Evolutionary conservation across 2,113 vertebrate species (phyloP).

Genomic region (Nothobranchius furzeri): DNA sequence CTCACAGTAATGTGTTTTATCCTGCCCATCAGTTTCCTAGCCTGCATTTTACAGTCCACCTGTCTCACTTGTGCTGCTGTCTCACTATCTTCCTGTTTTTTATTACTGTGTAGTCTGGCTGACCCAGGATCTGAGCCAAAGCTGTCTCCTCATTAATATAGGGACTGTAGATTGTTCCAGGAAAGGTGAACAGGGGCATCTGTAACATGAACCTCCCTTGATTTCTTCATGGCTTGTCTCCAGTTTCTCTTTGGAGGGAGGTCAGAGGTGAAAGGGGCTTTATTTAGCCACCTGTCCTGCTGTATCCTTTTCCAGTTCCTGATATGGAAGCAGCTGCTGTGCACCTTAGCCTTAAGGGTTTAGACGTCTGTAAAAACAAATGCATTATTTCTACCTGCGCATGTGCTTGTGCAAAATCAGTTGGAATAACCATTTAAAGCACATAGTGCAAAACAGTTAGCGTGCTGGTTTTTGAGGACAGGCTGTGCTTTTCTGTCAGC

Average conservation of each 20-base stretch:
- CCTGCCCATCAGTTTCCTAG: background rate
- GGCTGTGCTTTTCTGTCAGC: conserved; percentile 66
- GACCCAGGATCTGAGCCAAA: conserved; percentile 35
- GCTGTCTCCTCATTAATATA: conserved; percentile 57
- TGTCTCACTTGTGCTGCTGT: conserved; percentile 19
- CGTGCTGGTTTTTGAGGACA: conserved; percentile 58
- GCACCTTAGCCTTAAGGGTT: conserved; percentile 46
- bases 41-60: conserved; percentile 11
- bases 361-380: background rate
- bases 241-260: conserved; percentile 66
- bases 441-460: conserved; percentile 16
- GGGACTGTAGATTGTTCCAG: conserved; percentile 70
- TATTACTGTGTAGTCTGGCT: conserved; percentile 15
- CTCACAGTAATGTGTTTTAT: no score
- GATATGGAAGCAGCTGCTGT: conserved; percentile 52
- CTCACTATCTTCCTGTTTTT: conserved; percentile 39
- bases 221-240: conserved; percentile 55
- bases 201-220: conserved; percentile 65
- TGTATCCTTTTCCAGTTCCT: conserved; percentile 64
- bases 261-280: conserved; percentile 72
- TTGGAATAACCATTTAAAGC: conserved; percentile 24
- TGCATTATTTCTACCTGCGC: conserved; percentile 29
- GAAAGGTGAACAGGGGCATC: conserved; percentile 60
- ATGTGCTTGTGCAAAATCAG: conserved; percentile 1
- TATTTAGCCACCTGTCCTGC: conserved; percentile 71